Conservation (phyloP, 35 echinoderm and acorn worm genomes). For the Nesometra sesokonis region DNA sequence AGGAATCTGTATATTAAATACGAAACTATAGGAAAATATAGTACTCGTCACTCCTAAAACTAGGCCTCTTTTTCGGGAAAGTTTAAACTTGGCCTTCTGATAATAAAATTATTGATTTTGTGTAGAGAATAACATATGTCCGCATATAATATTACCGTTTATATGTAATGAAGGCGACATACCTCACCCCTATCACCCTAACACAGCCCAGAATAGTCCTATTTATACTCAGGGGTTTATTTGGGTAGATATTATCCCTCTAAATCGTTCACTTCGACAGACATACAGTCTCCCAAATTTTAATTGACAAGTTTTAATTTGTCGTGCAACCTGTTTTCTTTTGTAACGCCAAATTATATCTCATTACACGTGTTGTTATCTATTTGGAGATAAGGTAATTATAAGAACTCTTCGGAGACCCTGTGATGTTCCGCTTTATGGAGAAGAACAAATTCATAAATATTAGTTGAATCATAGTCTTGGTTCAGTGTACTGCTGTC, state of each 20-base stretch:
- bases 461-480: background rate
- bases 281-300: background rate
- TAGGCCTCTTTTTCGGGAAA: too few species aligned
- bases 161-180: too few species aligned
- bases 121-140: too few species aligned
- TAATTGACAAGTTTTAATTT: conserved; percentile 1
- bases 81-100: too few species aligned
- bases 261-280: background rate
- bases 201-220: background rate
- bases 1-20: too few species aligned
- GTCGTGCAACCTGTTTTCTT: background rate
- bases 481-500: background rate
- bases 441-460: background rate
- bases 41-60: too few species aligned
- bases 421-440: background rate
- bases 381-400: background rate
- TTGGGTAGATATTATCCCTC: background rate
- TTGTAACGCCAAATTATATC: background rate
- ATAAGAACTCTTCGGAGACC: background rate
- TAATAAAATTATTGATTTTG: too few species aligned
- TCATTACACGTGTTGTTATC: background rate
- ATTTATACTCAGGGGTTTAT: background rate
- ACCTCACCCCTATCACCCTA: background rate
- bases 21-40: too few species aligned
- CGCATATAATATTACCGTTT: too few species aligned